Conservation (phyloP, 1,140 invertebrate species). For the Sipha flava region DNA sequence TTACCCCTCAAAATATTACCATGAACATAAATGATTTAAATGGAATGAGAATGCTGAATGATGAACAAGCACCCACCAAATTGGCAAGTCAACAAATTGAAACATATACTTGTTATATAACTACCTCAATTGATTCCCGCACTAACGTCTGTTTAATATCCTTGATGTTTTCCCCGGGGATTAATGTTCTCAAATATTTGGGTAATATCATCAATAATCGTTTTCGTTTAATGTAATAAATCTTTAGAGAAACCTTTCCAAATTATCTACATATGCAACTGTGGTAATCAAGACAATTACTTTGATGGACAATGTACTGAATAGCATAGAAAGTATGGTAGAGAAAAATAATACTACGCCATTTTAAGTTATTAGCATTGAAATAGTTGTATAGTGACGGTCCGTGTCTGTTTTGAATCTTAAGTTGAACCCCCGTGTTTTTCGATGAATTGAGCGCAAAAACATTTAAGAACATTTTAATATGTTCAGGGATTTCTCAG, state of each 20-base stretch:
- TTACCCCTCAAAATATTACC: neutral
- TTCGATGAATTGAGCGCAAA: no score
- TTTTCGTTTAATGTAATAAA: slow-evolving; percentile 17
- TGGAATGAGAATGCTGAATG: neutral
- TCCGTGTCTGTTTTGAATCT: no score
- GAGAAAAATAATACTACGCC: neutral
- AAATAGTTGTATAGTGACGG: no score
- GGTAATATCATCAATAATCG: slow-evolving; percentile 25
- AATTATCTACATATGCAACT: neutral
- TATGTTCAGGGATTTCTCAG: no score
- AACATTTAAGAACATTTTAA: no score
- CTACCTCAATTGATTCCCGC: neutral
- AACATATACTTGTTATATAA: neutral
- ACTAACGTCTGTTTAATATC: neutral
- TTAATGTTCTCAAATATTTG: slow-evolving; percentile 19
- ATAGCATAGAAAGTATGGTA: neutral
- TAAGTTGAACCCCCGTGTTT: no score
- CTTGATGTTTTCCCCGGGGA: neutral
- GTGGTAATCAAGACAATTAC: neutral
- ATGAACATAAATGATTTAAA: neutral
- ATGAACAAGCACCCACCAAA: neutral
- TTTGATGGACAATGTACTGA: neutral
- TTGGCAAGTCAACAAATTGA: slow-evolving; percentile 11
- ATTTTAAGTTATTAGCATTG: no score
- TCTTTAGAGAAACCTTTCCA: neutral